Evolutionary conservation across 2,888 invertebrate genomes (phyloP).

Genomic region (Xylophagus ater): DNA sequence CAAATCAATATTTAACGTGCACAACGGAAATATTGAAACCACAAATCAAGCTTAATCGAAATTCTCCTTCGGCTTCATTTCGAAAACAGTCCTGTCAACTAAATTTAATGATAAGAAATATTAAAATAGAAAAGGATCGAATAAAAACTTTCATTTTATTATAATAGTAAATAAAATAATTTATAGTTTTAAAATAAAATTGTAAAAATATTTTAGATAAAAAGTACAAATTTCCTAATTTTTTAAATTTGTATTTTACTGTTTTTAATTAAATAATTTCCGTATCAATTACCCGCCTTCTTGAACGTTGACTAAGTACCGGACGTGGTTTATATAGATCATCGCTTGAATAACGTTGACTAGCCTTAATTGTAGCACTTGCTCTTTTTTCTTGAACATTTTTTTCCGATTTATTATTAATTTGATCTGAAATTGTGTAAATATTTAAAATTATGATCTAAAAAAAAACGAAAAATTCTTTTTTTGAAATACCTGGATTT

Average conservation of each 20-base stretch:
- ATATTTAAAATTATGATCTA: not conserved
- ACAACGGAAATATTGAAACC: too few relatives aligned
- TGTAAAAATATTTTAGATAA: slow-evolving; percentile 17
- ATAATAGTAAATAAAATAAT: not conserved
- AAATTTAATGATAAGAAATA: too few relatives aligned
- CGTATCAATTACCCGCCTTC: slow-evolving; percentile 37
- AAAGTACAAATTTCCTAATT: slow-evolving; percentile 9
- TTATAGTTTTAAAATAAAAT: not conserved
- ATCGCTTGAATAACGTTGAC: slow-evolving; percentile 54
- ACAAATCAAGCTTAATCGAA: too few relatives aligned
- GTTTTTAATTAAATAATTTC: slow-evolving; percentile 18
- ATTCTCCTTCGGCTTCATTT: too few relatives aligned
- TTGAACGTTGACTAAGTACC: slow-evolving; percentile 43
- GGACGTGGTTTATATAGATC: slow-evolving; percentile 62
- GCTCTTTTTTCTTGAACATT: slow-evolving; percentile 2
- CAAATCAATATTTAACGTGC: too few relatives aligned
- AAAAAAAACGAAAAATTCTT: not conserved
- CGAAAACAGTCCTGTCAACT: too few relatives aligned
- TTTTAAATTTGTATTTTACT: too few relatives aligned
- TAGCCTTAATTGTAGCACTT: slow-evolving; percentile 15
- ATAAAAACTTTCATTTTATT: not conserved
- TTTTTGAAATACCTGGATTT: not conserved
- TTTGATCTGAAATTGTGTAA: not conserved
- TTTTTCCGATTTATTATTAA: too few relatives aligned
- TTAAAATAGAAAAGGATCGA: too few relatives aligned